A percentile compares a stretch with the other conserved stretches of the same genome.
phyloP scores from a whole-genome alignment of 2,797 vertebrate genomes.

The Notolepis coatsorum region DNA sequence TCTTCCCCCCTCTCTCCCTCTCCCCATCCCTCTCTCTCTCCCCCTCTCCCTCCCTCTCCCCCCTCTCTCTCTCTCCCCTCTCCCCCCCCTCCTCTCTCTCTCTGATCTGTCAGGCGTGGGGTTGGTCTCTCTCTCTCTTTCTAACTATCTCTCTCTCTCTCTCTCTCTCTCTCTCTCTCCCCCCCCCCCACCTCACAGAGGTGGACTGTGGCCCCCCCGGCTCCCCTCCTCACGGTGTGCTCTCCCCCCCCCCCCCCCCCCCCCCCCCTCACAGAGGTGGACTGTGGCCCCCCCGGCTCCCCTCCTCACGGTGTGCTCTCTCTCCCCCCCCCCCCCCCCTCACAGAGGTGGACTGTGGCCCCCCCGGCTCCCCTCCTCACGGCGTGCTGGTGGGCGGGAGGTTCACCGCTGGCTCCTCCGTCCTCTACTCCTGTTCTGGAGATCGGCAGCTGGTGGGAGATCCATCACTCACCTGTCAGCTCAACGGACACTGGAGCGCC shows the following conservation, averaged over 20 bases:
- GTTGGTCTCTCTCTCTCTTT: too few species aligned
- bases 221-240: background rate
- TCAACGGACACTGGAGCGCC: constrained; percentile 95
- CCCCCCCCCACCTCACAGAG: too few species aligned
- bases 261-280: too few species aligned
- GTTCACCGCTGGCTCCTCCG: constrained; percentile 92
- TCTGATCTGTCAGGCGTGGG: too few species aligned
- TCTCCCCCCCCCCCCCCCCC: too few species aligned
- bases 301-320: background rate
- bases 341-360: constrained; percentile 96
- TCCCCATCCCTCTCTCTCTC: background rate
- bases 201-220: background rate
- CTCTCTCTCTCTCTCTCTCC: too few species aligned
- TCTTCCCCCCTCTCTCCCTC: background rate
- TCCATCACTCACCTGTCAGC: constrained; percentile 89
- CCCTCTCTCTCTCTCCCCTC: too few species aligned
- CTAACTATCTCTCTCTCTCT: too few species aligned
- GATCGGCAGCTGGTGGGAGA: constrained; percentile 89
- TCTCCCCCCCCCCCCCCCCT: constrained; percentile 19
- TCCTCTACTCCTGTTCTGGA: constrained; percentile 91
- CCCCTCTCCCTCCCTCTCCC: background rate
- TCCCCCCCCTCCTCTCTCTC: background rate
- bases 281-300: background rate
- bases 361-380: constrained; percentile 92
- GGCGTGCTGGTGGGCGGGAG: constrained; percentile 90